Evolutionary conservation across 2,888 invertebrate species (phyloP), one percentile per base, ranked within the genome.

Genomic region (Venustoraphidia nigricollis): DNA sequence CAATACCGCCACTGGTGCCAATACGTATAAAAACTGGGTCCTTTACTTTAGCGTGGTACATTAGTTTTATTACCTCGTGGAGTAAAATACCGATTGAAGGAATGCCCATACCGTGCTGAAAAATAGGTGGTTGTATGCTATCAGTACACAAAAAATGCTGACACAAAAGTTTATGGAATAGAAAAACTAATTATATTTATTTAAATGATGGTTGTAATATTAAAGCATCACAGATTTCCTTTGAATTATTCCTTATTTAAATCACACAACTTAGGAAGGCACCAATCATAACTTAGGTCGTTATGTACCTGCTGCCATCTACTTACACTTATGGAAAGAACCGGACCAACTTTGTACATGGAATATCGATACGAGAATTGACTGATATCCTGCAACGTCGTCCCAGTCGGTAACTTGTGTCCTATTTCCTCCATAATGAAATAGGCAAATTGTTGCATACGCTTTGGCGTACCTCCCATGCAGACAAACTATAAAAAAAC

Each of bases 101-200:
- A 47, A 91, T 86, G 6, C 97, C 98, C 90, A 98, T 98, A 50
- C 97, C 98, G 63, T 98, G 98, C 91, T 93, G 70, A 2, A 71
- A 65, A n/a, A n/a, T n/a, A n/a, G n/a, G n/a, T n/a, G n/a, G n/a
- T n/a, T n/a, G n/a, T n/a, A n/a, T n/a, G n/a, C n/a, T n/a, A n/a
- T n/a, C n/a, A n/a, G n/a, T n/a, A n/a, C n/a, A n/a, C n/a, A n/a
- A n/a, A n/a, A n/a, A n/a, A n/a, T n/a, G n/a, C n/a, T n/a, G n/a
- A n/a, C n/a, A n/a, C n/a, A n/a, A n/a, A n/a, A n/a, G n/a, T n/a
- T n/a, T n/a, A n/a, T n/a, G n/a, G n/a, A n/a, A n/a, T n/a, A n/a
- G n/a, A n/a, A n/a, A n/a, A n/a, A n/a, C n/a, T n/a, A n/a, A n/a
- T n/a, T n/a, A n/a, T n/a, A n/a, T n/a, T n/a, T n/a, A n/a, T n/a